Percentiles rank a stretch among this genome's conserved stretches.
phyloP scores from a whole-genome alignment of 2,797 vertebrate genomes.

The Threskiornis aethiopicus region DNA sequence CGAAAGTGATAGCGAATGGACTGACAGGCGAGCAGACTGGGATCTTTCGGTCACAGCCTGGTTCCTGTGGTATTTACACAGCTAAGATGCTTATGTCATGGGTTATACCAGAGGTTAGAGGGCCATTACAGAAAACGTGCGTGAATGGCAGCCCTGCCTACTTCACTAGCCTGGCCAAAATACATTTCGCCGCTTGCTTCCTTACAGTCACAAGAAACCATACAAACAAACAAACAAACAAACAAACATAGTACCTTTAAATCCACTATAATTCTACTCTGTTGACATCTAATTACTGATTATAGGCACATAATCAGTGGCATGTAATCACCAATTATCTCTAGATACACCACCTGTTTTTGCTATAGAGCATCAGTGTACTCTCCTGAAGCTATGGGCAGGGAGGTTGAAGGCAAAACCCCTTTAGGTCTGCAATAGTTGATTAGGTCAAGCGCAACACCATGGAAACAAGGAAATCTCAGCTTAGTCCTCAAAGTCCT shows the following conservation, averaged over 20 bases:
- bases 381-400: neutral
- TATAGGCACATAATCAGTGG: neutral
- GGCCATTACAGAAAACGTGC: neutral
- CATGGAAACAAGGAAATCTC: neutral
- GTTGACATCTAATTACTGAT: neutral
- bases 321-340: slow-evolving; percentile 23
- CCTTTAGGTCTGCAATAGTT: neutral
- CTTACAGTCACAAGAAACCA: neutral
- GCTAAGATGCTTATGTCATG: neutral
- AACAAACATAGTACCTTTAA: neutral
- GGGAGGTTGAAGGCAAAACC: neutral
- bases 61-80: neutral
- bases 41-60: neutral
- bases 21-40: neutral
- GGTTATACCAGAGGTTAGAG: neutral
- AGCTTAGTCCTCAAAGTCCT: neutral
- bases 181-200: neutral
- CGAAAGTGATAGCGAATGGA: neutral
- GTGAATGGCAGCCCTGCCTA: neutral
- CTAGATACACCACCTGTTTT: neutral
- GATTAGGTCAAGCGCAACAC: neutral
- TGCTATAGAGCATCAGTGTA: neutral
- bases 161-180: neutral
- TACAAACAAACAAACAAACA: neutral
- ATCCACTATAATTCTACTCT: neutral